Evolutionary conservation across 2,888 invertebrate species (phyloP).

Genomic region (Palloptera scutellata): DNA sequence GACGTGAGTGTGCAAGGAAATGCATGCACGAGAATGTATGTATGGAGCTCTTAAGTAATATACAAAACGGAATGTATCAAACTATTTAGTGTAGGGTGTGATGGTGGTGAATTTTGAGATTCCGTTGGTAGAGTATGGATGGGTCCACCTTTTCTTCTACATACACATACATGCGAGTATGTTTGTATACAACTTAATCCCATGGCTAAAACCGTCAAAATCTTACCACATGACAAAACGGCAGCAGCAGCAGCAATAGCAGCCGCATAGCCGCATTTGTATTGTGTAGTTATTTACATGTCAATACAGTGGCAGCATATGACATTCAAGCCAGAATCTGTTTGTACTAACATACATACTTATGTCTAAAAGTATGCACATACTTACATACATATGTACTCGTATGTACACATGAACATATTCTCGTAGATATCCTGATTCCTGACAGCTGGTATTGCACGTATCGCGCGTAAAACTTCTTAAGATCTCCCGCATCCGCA

Average conservation of each 20-base stretch:
- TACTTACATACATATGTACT: not conserved
- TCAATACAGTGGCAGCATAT: not conserved
- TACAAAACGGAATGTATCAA: not conserved
- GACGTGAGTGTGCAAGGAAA: not conserved
- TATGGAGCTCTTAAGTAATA: not conserved
- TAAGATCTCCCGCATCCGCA: not conserved
- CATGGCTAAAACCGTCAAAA: constrained; percentile 26
- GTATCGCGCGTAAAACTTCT: constrained; percentile 16
- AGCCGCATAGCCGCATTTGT: not conserved
- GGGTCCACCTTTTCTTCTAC: no score
- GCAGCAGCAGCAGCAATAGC: not conserved
- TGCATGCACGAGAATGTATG: no score
- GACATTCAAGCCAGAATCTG: not conserved
- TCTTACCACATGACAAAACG: not conserved
- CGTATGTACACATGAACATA: not conserved
- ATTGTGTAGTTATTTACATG: not conserved
- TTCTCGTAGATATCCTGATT: not conserved
- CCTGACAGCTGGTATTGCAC: constrained; percentile 16
- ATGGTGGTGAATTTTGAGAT: not conserved
- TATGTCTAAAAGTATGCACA: not conserved
- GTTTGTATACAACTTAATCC: constrained; percentile 11
- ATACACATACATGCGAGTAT: no score
- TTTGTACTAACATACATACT: no score
- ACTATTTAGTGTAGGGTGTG: not conserved
- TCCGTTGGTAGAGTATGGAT: no score